Percentiles rank a stretch among this genome's conserved stretches.
These are phyloP conservation scores for Tachycineta bicolor DNA, from an alignment of 2,113 vertebrate species.

Conservation along the genomic window DNA sequence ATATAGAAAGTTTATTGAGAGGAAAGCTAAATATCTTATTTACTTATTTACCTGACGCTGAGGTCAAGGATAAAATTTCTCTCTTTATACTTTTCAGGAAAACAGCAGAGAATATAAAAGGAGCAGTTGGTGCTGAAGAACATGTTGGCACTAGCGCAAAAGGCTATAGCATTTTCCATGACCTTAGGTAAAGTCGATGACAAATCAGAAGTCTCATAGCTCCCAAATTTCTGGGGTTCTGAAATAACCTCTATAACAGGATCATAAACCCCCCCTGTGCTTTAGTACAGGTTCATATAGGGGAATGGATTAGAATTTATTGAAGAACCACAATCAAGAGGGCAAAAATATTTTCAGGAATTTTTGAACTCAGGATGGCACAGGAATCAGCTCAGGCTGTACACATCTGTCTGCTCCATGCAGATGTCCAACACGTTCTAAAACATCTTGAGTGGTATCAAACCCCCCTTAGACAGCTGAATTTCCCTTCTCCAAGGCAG, in stretches of 20 bases:
- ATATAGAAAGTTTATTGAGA: background rate
- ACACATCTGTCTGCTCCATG: background rate
- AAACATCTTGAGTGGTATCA: background rate
- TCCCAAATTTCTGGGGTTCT: background rate
- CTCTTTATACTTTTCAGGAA: background rate
- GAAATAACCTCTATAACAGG: background rate
- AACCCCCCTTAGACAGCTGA: background rate
- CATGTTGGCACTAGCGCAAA: background rate
- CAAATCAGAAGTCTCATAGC: background rate
- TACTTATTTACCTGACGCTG: background rate
- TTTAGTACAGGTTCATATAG: background rate
- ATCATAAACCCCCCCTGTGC: accelerated
- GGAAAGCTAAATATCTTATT: background rate
- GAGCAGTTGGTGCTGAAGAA: background rate
- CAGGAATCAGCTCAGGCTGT: background rate
- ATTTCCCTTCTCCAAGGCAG: background rate
- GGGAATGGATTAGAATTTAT: background rate
- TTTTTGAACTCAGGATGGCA: background rate
- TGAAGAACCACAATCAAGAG: background rate
- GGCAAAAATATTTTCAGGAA: background rate
- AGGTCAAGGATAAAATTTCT: background rate
- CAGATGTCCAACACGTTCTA: background rate
- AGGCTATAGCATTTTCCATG: background rate
- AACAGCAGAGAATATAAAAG: background rate
- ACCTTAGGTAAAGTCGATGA: background rate